Percentiles rank a stretch among this genome's conserved stretches.
These are phyloP conservation scores for Lophotis ruficrista DNA, from an alignment of 2,113 vertebrate genomes.

Conservation along the genomic window DNA sequence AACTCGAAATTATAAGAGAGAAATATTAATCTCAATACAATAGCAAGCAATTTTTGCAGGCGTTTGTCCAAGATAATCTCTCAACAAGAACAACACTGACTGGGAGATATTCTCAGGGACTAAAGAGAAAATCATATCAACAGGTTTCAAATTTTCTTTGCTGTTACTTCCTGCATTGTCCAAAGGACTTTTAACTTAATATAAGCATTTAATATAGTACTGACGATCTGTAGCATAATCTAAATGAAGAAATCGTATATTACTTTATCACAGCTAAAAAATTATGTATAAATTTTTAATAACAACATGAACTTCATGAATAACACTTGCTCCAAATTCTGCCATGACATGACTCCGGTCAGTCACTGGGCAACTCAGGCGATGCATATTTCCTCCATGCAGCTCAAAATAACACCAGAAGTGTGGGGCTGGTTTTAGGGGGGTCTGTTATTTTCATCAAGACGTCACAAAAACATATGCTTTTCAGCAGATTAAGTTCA, in stretches of 20 bases:
- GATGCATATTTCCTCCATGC: accelerated
- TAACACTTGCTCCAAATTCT: not conserved
- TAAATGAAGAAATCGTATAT: not conserved
- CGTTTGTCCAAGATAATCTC: not conserved
- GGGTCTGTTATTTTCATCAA: not conserved
- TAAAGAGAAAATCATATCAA: not conserved
- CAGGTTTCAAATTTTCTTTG: not conserved
- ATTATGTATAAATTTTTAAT: not conserved
- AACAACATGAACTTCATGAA: not conserved
- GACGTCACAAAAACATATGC: not conserved
- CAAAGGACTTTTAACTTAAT: not conserved
- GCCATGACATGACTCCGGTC: not conserved
- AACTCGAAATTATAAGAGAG: not conserved
- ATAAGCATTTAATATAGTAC: not conserved
- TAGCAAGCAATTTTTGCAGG: not conserved
- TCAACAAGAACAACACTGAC: not conserved
- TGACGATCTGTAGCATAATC: not conserved
- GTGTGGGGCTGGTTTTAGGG: not conserved
- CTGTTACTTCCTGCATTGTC: not conserved
- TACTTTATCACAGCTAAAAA: not conserved
- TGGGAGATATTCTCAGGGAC: not conserved
- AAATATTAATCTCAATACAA: not conserved
- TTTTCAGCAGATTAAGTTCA: not conserved
- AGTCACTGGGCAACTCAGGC: not conserved
- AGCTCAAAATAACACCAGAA: not conserved